These are phyloP conservation scores for Mus minutoides DNA, from an alignment of 2,797 vertebrate species.

Conservation along the genomic window DNA sequence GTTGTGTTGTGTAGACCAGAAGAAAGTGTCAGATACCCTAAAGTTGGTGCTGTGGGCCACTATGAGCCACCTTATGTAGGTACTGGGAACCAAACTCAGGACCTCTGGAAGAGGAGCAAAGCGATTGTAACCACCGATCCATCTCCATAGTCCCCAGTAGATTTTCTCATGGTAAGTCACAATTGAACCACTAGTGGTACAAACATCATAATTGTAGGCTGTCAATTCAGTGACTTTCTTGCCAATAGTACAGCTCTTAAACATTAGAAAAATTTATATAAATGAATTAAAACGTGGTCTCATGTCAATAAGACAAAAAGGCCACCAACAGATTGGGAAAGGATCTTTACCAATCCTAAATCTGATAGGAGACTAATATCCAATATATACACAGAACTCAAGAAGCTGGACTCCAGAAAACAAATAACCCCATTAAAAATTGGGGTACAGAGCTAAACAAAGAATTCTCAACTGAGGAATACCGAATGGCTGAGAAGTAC, in stretches of 20 bases:
- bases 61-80: background rate
- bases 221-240: background rate
- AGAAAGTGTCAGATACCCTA: background rate
- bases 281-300: background rate
- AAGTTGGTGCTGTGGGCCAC: background rate
- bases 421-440: too few relatives aligned
- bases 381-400: too few relatives aligned
- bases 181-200: background rate
- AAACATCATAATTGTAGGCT: background rate
- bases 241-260: background rate
- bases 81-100: too few relatives aligned
- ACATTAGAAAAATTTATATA: background rate
- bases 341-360: too few relatives aligned
- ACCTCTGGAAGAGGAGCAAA: background rate
- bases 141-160: background rate
- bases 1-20: background rate
- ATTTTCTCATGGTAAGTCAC: background rate
- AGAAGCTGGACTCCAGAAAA: too few relatives aligned
- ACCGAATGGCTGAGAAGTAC: too few relatives aligned
- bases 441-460: too few relatives aligned
- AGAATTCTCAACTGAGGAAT: too few relatives aligned
- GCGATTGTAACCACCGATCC: background rate
- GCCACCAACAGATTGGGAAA: too few relatives aligned
- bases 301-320: too few relatives aligned
- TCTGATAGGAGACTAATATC: too few relatives aligned